These are phyloP conservation scores for Dreissena polymorpha DNA, from an alignment of 1,140 invertebrate genomes.

Conservation along the genomic window DNA sequence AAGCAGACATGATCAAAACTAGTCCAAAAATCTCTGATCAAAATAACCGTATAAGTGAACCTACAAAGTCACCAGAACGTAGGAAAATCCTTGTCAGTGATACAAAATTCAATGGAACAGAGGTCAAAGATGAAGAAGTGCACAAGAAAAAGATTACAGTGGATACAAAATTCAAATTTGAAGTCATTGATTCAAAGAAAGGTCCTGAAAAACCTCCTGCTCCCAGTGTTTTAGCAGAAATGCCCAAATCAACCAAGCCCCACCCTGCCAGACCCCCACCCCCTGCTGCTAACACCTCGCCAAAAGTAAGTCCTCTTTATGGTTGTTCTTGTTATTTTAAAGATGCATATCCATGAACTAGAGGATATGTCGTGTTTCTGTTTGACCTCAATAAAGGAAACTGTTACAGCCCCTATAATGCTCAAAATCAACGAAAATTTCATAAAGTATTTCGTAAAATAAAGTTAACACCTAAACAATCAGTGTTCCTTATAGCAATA, in stretches of 20 bases:
- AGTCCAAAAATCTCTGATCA: no score
- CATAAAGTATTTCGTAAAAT: no score
- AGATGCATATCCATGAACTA: no score
- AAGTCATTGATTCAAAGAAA: constrained; percentile 10
- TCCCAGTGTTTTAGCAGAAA: constrained; percentile 10
- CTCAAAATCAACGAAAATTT: no score
- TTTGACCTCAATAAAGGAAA: no score
- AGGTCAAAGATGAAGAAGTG: constrained; percentile 1
- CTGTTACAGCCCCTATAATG: no score
- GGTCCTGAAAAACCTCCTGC: constrained; percentile 10
- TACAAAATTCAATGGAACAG: constrained; percentile 16
- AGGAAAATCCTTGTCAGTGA: not conserved
- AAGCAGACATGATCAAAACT: not conserved
- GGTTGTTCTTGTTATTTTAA: no score
- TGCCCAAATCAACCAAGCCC: not conserved
- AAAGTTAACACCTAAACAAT: no score
- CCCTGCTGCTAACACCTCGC: not conserved
- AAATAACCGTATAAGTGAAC: no score
- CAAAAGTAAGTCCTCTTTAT: no score
- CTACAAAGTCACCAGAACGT: constrained; percentile 1
- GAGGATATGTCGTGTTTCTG: no score
- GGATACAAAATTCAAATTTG: constrained; percentile 43
- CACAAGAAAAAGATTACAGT: constrained; percentile 40
- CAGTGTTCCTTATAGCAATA: no score
- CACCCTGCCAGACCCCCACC: constrained; percentile 37